Base-by-base conservation (phyloP, 2,113 vertebrate genomes). In the Thymallus thymallus region DNA sequence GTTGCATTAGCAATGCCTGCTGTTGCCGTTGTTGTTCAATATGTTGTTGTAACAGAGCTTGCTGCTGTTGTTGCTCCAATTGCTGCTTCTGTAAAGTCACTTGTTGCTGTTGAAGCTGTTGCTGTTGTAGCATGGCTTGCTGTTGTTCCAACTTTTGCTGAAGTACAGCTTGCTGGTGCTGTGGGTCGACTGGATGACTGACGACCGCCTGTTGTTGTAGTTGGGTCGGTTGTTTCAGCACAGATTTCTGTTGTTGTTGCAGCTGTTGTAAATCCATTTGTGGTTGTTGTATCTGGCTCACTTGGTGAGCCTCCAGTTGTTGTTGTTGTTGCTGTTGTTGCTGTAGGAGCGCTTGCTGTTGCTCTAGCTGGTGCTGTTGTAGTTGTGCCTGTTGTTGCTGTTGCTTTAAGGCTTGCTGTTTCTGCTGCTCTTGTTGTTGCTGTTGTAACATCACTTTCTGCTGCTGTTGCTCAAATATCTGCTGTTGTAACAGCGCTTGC, bases 1-100 rank as follows among this genome's bases (percentile, higher is more conserved):
- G 41, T 18, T 48, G 67, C 4, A 82, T 67, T 13, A 91, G 74
- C 62, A 89, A 65, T 6, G 84, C 79, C 67, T 88, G 87, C 46
- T 87, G 82, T 16, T 91, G 88, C 6, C 86, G 88, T 3, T 89
- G 77, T 63, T 90, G 81, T 63, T 91, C 89, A 23, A 84, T 81
- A 73, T 92, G 89, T 48, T 81, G 79, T 75, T 89, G 86, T 77
- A 81, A 56, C 24, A 76, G 24, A 1, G 68, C 82, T 65, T 79
- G 78, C 77, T 78, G 84, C 71, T 86, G 84, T 6, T 85, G 63
- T 6, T 51, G 26, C 72, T 68, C 16, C 58, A 55, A 24, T 76
- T 70, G 67, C 60, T 75, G 45, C 13, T 74, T 55, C 56, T 68
- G 73, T n/a, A 48, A 77, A 51, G 51, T 45, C 10, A 75, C 62